phyloP scores from a whole-genome alignment of 2,113 vertebrate genomes.

The Hydrolagus affinis region DNA sequence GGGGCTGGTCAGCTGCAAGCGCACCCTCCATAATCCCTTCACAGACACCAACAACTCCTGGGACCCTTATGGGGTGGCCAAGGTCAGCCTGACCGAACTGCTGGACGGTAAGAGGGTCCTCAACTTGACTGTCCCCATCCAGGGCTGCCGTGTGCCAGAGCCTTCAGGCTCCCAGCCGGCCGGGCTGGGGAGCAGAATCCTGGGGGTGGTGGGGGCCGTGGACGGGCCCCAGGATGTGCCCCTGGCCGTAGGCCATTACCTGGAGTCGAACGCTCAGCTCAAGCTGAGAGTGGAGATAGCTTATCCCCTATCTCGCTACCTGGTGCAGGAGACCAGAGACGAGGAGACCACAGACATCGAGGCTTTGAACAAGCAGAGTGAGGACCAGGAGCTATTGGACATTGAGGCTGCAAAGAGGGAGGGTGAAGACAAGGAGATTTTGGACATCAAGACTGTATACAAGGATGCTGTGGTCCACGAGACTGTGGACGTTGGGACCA shows the following conservation, averaged over 20 bases:
- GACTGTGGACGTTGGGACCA: too few relatives aligned
- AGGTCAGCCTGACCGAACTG: constrained; percentile 59
- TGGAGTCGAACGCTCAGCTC: constrained; percentile 56
- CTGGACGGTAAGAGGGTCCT: constrained; percentile 54
- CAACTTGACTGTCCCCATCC: constrained; percentile 53
- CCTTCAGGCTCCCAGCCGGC: not conserved
- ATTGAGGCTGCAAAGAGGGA: not conserved
- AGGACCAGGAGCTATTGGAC: not conserved
- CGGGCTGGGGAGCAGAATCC: constrained; percentile 13
- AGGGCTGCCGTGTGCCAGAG: constrained; percentile 40
- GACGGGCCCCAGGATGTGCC: constrained; percentile 12
- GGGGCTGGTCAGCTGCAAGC: constrained; percentile 35
- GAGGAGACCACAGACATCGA: not conserved
- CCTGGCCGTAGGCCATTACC: constrained; percentile 56
- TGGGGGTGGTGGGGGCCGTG: not conserved
- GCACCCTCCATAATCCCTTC: constrained; percentile 38
- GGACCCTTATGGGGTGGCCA: constrained; percentile 59
- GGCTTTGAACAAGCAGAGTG: not conserved
- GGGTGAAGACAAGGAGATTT: not conserved
- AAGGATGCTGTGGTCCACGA: too few relatives aligned
- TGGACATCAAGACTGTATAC: too few relatives aligned
- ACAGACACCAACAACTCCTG: constrained; percentile 32
- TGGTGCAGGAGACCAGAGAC: too few relatives aligned
- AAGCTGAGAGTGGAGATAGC: constrained; percentile 63
- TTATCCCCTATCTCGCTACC: constrained; percentile 41